Percentiles rank a stretch among this genome's conserved stretches.
These are phyloP conservation scores for Nycticorax nycticorax DNA, from an alignment of 2,113 vertebrate genomes.

Conservation along the genomic window DNA sequence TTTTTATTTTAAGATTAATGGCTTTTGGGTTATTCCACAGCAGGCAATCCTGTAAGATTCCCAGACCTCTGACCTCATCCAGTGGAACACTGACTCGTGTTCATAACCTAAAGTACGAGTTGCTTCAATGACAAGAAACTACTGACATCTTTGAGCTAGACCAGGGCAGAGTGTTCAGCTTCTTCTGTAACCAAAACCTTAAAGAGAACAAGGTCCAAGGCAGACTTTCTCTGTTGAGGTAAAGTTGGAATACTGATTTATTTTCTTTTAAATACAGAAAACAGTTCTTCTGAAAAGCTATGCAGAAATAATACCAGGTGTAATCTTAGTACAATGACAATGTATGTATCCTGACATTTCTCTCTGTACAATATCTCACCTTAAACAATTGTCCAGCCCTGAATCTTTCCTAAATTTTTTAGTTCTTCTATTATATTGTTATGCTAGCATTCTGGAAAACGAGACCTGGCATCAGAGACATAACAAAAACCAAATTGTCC, in stretches of 20 bases:
- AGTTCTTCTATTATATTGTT: not conserved
- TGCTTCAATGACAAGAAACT: not conserved
- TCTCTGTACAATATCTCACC: not conserved
- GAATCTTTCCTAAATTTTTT: not conserved
- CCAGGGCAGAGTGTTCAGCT: not conserved
- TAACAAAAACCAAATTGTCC: not conserved
- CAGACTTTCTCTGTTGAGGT: not conserved
- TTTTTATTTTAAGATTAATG: not conserved
- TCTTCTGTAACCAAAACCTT: not conserved
- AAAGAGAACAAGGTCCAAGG: not conserved
- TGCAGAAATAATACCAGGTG: not conserved
- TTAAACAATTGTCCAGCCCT: not conserved
- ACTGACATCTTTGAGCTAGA: not conserved
- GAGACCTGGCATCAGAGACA: not conserved
- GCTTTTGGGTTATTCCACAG: not conserved
- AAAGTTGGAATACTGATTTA: not conserved
- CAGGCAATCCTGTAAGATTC: not conserved
- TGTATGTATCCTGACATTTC: not conserved
- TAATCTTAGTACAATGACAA: not conserved
- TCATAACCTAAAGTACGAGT: not conserved
- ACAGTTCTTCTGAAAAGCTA: not conserved
- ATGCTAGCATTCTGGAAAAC: not conserved
- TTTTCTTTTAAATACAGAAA: not conserved
- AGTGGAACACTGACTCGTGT: not conserved
- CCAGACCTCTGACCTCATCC: not conserved